phyloP scores from a whole-genome alignment of 2,888 invertebrate species.

The Rhagonycha fulva region DNA sequence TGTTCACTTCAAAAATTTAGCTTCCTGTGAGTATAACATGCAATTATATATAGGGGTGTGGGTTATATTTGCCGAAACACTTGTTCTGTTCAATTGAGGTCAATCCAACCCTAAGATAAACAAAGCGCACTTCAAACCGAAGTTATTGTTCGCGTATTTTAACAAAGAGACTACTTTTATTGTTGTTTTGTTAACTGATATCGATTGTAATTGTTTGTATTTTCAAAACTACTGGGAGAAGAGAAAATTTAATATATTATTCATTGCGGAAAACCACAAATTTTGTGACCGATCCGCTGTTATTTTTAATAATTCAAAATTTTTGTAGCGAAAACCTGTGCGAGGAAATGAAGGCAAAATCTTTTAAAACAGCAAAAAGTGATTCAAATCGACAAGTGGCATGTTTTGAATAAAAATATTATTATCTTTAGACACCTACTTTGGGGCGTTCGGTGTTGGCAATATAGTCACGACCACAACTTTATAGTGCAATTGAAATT shows the following conservation, averaged over 20 bases:
- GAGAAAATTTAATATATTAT: neutral
- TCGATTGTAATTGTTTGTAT: conserved; percentile 7
- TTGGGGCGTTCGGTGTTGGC: conserved; percentile 2
- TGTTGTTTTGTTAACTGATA: conserved; percentile 9
- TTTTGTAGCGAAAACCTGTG: neutral
- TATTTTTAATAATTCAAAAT: neutral
- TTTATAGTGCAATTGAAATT: conserved; percentile 10
- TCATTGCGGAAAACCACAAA: neutral
- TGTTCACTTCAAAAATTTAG: neutral
- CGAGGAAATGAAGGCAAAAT: neutral
- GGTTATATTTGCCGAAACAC: conserved; percentile 24
- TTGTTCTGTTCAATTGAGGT: conserved; percentile 36
- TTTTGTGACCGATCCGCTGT: neutral
- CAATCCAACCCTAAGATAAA: conserved; percentile 31
- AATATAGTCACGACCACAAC: conserved; percentile 9
- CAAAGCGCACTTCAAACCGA: conserved; percentile 13
- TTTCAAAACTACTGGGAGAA: neutral
- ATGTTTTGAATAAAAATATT: conserved; percentile 29
- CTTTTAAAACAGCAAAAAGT: conserved; percentile 8
- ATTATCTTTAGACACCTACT: conserved; percentile 15
- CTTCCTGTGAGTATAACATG: neutral
- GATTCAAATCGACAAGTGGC: conserved; percentile 28
- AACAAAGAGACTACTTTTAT: conserved; percentile 15
- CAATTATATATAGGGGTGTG: neutral
- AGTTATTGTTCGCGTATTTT: conserved; percentile 20